Conservation (phyloP, 2,797 vertebrate genomes). For the Parauchenoglanis ngamensis region DNA sequence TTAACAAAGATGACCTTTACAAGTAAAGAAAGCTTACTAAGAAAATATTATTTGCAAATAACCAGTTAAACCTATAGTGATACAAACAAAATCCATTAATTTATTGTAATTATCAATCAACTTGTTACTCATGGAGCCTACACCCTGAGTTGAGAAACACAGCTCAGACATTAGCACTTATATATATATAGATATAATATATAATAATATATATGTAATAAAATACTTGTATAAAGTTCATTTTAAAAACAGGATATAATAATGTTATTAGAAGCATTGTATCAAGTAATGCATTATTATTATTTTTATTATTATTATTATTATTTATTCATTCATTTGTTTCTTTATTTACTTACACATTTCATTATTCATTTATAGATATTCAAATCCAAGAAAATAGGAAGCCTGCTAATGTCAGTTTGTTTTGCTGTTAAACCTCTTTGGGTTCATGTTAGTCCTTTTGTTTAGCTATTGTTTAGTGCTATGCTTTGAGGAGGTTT, state of each 20-base stretch:
- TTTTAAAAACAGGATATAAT: not conserved
- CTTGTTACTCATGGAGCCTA: not conserved
- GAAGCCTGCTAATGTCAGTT: not conserved
- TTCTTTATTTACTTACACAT: not conserved
- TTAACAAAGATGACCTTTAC: not conserved
- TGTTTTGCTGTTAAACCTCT: not conserved
- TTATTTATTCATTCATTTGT: not conserved
- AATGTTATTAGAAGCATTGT: not conserved
- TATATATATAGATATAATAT: too few species aligned
- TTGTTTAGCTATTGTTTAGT: not conserved
- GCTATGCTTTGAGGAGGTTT: not conserved
- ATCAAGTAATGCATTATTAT: not conserved
- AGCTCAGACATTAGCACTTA: not conserved
- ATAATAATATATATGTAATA: too few species aligned
- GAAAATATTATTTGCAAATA: not conserved
- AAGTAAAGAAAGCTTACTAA: not conserved
- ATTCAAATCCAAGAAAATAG: not conserved
- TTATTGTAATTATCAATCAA: not conserved
- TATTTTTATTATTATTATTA: not conserved
- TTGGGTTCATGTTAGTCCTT: not conserved
- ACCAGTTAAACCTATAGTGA: not conserved
- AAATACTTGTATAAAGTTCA: not conserved
- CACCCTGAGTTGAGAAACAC: not conserved
- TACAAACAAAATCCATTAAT: not conserved
- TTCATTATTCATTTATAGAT: not conserved